Percentiles rank a stretch among this genome's conserved stretches.
phyloP scores from a whole-genome alignment of 2,113 vertebrate genomes.

The Corapipo altera region DNA sequence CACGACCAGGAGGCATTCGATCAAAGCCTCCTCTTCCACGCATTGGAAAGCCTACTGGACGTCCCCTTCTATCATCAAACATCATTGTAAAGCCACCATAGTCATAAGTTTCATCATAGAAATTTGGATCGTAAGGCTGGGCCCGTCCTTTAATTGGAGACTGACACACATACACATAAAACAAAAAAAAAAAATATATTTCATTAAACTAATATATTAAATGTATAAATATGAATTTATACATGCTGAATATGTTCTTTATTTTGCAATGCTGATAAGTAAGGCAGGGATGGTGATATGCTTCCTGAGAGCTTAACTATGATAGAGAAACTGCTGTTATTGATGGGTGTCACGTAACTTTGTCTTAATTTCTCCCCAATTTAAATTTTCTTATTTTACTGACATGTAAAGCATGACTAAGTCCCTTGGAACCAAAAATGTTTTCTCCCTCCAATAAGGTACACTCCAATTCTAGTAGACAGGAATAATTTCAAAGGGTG shows the following conservation, averaged over 20 bases:
- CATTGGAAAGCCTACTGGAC: conserved; percentile 89
- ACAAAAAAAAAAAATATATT: not conserved
- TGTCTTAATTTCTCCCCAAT: not conserved
- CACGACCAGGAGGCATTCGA: conserved; percentile 88
- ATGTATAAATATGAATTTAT: not conserved
- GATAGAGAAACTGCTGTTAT: not conserved
- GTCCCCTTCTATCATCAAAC: conserved; percentile 93
- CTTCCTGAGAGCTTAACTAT: not conserved
- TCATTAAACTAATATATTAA: not conserved
- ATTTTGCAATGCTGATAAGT: not conserved
- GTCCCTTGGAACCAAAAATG: not conserved
- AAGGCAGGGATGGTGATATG: not conserved
- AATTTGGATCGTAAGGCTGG: conserved; percentile 96
- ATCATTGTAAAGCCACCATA: conserved; percentile 96
- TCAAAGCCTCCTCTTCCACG: conserved; percentile 91
- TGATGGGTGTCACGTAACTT: not conserved
- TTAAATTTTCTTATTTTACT: not conserved
- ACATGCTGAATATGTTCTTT: not conserved
- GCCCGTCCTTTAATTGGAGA: conserved; percentile 96
- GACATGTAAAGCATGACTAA: not conserved
- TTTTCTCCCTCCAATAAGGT: not conserved
- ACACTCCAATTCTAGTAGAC: not conserved
- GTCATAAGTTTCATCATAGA: conserved; percentile 97
- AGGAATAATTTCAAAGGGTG: not conserved
- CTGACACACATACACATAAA: conserved; percentile 57